A percentile compares a stretch with the other conserved stretches of the same genome.
phyloP scores from a whole-genome alignment of 1,140 invertebrate genomes.

The Phenacoccus solenopsis region DNA sequence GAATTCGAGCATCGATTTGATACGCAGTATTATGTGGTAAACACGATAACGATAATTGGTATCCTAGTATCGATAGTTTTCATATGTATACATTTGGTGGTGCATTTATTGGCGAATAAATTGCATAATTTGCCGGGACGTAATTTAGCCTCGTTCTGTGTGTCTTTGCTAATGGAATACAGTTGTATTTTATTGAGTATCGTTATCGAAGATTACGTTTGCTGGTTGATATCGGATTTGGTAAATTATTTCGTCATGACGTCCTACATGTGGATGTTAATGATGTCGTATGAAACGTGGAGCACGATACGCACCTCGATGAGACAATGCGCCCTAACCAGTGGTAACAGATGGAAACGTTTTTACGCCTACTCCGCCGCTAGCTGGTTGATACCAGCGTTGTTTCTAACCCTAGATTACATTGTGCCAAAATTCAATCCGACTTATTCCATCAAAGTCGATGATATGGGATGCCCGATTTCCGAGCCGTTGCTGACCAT shows the following conservation, averaged over 20 bases:
- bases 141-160: conserved; percentile 38
- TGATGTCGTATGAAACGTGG: conserved; percentile 45
- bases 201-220: conserved; percentile 29
- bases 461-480: conserved; percentile 34
- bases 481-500: conserved; percentile 25
- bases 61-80: conserved; percentile 38
- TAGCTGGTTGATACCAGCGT: conserved; percentile 39
- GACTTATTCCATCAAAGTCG: conserved; percentile 29
- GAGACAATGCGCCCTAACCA: conserved; percentile 35
- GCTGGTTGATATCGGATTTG: conserved; percentile 34
- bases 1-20: neutral
- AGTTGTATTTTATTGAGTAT: conserved; percentile 35
- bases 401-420: conserved; percentile 32
- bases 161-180: conserved; percentile 38
- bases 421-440: conserved; percentile 38
- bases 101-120: conserved; percentile 36
- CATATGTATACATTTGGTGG: conserved; percentile 37
- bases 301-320: conserved; percentile 39
- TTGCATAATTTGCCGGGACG: conserved; percentile 41
- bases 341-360: conserved; percentile 33
- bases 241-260: conserved; percentile 42
- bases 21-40: neutral
- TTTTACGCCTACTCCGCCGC: conserved; percentile 41
- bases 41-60: conserved; percentile 34
- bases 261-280: conserved; percentile 47